Conservation (phyloP, 2,888 invertebrate genomes). For the Acleris laterana region DNA sequence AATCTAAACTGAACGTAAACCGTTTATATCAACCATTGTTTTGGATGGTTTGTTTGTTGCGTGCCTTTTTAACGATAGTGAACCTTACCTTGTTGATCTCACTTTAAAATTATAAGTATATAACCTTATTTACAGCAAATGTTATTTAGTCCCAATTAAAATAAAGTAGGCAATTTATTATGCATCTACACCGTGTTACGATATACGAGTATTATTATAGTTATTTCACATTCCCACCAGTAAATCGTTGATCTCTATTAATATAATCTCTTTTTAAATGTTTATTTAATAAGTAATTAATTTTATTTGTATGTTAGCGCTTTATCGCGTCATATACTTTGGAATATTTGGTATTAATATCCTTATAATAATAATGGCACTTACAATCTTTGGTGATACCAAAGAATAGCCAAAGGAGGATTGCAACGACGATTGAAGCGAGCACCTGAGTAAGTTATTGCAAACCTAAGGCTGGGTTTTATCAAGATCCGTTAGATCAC, state of each 20-base stretch:
- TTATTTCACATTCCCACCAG: constrained; percentile 15
- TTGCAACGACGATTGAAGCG: no score
- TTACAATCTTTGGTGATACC: no score
- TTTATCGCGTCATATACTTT: constrained; percentile 1
- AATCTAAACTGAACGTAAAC: constrained; percentile 10
- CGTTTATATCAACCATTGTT: constrained; percentile 50
- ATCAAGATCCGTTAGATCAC: no score
- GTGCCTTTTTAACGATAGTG: constrained; percentile 59
- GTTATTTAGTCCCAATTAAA: constrained; percentile 1
- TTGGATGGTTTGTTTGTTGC: constrained; percentile 57
- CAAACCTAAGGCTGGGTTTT: no score
- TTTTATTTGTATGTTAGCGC: not conserved
- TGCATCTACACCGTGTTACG: constrained; percentile 12
- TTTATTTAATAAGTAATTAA: constrained; percentile 1
- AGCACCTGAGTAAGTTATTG: no score
- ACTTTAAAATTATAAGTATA: constrained; percentile 36
- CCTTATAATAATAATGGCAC: no score
- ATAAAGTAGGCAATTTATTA: not conserved
- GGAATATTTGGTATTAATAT: no score
- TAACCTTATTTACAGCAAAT: not conserved
- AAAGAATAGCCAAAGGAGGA: no score
- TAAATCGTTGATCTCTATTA: constrained; percentile 24
- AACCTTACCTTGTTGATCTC: constrained; percentile 47
- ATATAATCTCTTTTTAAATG: not conserved
- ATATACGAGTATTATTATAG: constrained; percentile 10